Percentiles rank a stretch among this genome's conserved stretches.
These are phyloP conservation scores for Heliangelus exortis DNA, from an alignment of 2,797 vertebrate genomes.

Conservation along the genomic window DNA sequence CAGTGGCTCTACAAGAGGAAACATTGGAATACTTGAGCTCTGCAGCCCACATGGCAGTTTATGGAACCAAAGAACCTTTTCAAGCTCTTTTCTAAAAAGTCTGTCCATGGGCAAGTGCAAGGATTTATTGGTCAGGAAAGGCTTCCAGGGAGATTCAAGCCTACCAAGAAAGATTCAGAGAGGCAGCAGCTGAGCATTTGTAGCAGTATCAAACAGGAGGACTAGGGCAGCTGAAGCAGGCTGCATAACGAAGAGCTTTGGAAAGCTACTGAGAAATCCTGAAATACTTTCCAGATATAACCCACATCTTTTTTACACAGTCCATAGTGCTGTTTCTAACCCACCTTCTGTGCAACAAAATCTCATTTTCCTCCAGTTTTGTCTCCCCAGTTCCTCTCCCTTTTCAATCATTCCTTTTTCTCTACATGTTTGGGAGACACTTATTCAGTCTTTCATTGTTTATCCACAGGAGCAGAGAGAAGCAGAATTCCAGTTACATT, in stretches of 20 bases:
- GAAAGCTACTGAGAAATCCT: neutral
- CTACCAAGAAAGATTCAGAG: neutral
- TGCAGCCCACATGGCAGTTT: neutral
- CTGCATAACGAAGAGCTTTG: neutral
- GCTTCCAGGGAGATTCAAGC: neutral
- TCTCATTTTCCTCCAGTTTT: neutral
- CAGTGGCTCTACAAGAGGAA: rapidly evolving
- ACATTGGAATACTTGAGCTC: neutral
- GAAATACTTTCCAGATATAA: neutral
- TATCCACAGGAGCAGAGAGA: neutral
- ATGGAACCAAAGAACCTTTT: neutral
- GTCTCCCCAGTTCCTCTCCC: neutral
- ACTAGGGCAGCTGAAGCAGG: neutral
- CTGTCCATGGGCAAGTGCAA: neutral
- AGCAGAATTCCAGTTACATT: neutral
- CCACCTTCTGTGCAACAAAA: neutral
- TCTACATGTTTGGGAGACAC: rapidly evolving
- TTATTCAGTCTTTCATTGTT: neutral
- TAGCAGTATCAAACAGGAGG: neutral
- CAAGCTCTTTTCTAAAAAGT: neutral
- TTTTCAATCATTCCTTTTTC: neutral
- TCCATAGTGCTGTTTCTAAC: neutral
- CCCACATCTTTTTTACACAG: neutral
- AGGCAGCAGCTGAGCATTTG: neutral
- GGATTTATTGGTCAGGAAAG: neutral